Conservation (phyloP, 2,797 vertebrate genomes). For the Kryptopterus vitreolus region DNA sequence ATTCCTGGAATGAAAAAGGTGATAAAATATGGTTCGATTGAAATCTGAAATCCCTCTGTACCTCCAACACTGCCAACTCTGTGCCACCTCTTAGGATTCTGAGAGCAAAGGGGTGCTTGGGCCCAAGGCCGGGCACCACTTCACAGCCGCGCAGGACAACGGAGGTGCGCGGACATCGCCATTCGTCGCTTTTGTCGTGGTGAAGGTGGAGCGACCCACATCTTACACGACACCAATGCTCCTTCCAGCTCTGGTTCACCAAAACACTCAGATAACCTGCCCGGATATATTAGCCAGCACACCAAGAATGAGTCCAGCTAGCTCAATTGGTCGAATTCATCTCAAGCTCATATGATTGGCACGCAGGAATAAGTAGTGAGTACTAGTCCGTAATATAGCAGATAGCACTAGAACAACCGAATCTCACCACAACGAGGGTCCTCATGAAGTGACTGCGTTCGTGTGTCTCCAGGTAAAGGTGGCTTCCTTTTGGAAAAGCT, state of each 20-base stretch:
- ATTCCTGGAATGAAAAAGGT: neutral
- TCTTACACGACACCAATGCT: conserved; percentile 88
- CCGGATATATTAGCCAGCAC: no score
- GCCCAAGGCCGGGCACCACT: conserved; percentile 85
- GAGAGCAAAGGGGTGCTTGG: conserved; percentile 92
- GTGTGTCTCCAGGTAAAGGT: conserved; percentile 75
- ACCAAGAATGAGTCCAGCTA: neutral
- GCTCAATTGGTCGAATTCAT: no score
- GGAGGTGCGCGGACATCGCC: conserved; percentile 75
- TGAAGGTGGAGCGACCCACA: conserved; percentile 85
- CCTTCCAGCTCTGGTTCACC: conserved; percentile 89
- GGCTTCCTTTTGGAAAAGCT: conserved; percentile 95
- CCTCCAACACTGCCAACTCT: conserved; percentile 87
- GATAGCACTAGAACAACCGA: neutral
- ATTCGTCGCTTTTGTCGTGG: conserved; percentile 79
- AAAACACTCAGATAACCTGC: conserved; percentile 88
- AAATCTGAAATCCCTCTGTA: conserved; percentile 55
- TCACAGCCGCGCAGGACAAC: conserved; percentile 85
- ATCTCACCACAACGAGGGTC: conserved; percentile 86
- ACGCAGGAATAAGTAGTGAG: neutral
- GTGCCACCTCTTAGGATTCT: conserved; percentile 82
- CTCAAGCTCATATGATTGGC: no score
- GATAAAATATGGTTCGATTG: neutral
- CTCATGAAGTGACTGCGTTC: conserved; percentile 74
- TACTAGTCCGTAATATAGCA: neutral